Conservation (phyloP, 2,113 vertebrate species). For the Crypturellus undulatus region DNA sequence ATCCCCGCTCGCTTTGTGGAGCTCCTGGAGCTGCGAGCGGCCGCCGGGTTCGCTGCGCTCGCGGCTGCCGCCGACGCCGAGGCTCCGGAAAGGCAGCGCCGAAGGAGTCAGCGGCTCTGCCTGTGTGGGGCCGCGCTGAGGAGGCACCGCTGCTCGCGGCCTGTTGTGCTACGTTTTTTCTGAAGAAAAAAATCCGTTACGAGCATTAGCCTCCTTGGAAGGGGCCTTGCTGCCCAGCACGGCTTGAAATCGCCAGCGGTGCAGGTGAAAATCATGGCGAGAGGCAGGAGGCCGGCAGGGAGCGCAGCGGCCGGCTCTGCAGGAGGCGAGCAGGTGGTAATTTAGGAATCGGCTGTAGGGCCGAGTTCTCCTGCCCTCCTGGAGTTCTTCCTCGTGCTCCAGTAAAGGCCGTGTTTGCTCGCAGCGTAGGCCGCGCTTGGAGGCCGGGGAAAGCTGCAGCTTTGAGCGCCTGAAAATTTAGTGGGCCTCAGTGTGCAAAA, state of each 20-base stretch:
- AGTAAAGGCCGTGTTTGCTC: background rate
- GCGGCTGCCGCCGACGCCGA: too few relatives aligned
- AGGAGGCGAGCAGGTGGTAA: background rate
- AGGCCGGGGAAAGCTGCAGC: background rate
- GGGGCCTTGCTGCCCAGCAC: too few relatives aligned
- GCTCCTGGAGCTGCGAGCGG: background rate
- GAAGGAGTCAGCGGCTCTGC: too few relatives aligned
- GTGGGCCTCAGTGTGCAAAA: background rate
- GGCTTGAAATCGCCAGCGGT: too few relatives aligned
- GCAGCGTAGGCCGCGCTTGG: background rate
- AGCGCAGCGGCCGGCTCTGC: background rate
- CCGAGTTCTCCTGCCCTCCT: background rate
- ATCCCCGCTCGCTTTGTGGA: background rate
- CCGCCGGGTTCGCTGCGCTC: background rate
- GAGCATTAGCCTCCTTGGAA: too few relatives aligned
- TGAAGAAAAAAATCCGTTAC: too few relatives aligned
- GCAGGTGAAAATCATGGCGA: background rate
- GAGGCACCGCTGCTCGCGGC: too few relatives aligned
- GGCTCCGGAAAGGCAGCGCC: too few relatives aligned
- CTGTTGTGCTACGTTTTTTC: too few relatives aligned
- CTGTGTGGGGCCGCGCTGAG: too few relatives aligned
- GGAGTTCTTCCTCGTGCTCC: background rate
- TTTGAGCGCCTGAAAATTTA: background rate
- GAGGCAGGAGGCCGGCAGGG: background rate
- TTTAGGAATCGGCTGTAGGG: too few relatives aligned